phyloP scores from a whole-genome alignment of 2,888 invertebrate species.

The Caenorhabditis japonica region DNA sequence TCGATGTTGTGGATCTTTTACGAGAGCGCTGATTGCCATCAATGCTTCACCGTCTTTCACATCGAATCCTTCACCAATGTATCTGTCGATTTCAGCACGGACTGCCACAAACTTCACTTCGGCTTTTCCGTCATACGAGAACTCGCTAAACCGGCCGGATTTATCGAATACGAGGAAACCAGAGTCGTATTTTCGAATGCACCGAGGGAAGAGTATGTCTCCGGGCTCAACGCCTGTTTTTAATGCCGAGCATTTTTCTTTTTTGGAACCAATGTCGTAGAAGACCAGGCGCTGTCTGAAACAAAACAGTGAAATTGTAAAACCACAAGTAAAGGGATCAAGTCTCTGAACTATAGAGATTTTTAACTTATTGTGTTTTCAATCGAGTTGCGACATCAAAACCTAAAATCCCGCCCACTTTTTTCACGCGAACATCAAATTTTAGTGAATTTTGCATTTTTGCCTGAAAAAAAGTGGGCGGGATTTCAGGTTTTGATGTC shows the following conservation, averaged over 20 bases:
- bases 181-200: slow-evolving; percentile 52
- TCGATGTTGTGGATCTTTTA: slow-evolving; percentile 58
- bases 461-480: too few species aligned
- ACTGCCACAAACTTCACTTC: slow-evolving; percentile 53
- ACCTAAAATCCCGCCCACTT: too few species aligned
- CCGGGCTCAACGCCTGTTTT: slow-evolving; percentile 1
- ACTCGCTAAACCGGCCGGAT: slow-evolving; percentile 70
- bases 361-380: too few species aligned
- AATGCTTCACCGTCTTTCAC: slow-evolving; percentile 65
- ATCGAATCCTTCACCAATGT: slow-evolving; percentile 71
- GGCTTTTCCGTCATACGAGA: slow-evolving; percentile 46
- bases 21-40: slow-evolving; percentile 71
- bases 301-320: too few species aligned
- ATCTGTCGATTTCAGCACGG: slow-evolving; percentile 70
- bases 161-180: slow-evolving; percentile 70
- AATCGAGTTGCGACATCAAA: too few species aligned
- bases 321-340: too few species aligned
- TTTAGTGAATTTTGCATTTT: too few species aligned
- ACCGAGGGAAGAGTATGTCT: background rate
- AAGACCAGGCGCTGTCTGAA: background rate
- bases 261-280: background rate
- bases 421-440: too few species aligned
- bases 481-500: too few species aligned
- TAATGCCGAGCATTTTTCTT: background rate
- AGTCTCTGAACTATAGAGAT: too few species aligned